Evolutionary conservation across 2,113 vertebrate species (phyloP).

Genomic region (Emydura subglobosa): DNA sequence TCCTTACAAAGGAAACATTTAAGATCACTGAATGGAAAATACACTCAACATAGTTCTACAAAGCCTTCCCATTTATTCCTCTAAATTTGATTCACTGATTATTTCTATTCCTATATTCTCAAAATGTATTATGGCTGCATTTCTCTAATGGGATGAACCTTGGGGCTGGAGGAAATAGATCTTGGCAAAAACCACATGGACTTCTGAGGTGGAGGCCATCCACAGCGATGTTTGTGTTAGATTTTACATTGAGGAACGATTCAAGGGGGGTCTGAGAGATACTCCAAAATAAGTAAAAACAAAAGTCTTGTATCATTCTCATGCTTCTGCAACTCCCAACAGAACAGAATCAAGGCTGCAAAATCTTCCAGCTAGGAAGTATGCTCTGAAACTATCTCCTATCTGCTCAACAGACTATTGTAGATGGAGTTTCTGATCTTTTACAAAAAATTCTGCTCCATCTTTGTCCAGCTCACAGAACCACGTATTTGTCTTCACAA

Average conservation of each 20-base stretch:
- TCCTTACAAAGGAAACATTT: not conserved
- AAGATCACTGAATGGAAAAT: not conserved
- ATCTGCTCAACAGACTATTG: not conserved
- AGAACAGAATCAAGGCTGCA: not conserved
- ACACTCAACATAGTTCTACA: not conserved
- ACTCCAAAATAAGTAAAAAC: constrained; percentile 12
- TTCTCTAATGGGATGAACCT: not conserved
- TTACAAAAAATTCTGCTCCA: not conserved
- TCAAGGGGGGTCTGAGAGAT: constrained; percentile 19
- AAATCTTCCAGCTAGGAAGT: not conserved
- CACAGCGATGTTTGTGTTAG: constrained; percentile 19
- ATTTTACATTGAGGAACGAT: constrained; percentile 21
- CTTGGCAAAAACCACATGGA: constrained; percentile 11
- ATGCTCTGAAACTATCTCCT: not conserved
- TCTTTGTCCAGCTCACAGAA: not conserved
- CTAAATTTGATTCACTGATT: not conserved
- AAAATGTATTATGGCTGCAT: not conserved
- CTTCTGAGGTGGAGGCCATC: constrained; percentile 32
- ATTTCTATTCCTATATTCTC: not conserved
- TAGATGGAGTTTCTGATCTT: not conserved
- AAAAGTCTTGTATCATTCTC: not conserved
- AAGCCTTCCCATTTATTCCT: not conserved
- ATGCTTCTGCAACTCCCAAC: not conserved
- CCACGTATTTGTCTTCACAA: not conserved
- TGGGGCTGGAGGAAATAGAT: not conserved